phyloP scores from a whole-genome alignment of 2,888 invertebrate species.

The Hirtodrosophila histrioides region DNA sequence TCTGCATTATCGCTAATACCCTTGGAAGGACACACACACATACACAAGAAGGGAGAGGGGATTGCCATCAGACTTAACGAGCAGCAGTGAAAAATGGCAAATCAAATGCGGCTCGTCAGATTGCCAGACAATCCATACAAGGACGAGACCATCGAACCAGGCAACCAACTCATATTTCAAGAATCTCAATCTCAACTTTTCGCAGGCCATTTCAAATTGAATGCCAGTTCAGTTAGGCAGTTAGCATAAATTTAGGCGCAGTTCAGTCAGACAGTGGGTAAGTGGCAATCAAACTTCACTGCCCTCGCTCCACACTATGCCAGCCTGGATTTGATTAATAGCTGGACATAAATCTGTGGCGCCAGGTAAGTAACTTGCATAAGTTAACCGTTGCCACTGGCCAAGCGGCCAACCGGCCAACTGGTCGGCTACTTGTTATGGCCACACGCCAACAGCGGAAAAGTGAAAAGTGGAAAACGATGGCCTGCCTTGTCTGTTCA shows the following conservation, averaged over 20 bases:
- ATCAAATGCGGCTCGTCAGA: constrained; percentile 34
- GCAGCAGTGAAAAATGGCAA: constrained; percentile 37
- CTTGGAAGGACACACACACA: constrained; percentile 7
- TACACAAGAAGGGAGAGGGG: background rate
- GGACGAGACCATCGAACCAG: constrained; percentile 3
- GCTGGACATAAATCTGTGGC: constrained; percentile 62
- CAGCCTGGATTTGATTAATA: constrained; percentile 65
- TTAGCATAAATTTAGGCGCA: constrained; percentile 63
- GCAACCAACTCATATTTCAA: constrained; percentile 57
- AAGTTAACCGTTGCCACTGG: constrained; percentile 44
- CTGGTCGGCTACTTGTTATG: constrained; percentile 54
- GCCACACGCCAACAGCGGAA: constrained; percentile 46
- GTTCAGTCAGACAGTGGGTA: constrained; percentile 9
- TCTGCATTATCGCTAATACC: constrained; percentile 25
- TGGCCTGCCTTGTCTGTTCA: constrained; percentile 24
- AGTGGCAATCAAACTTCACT: constrained; percentile 61
- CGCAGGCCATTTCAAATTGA: constrained; percentile 73
- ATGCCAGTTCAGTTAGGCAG: constrained; percentile 57
- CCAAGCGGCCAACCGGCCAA: constrained; percentile 22
- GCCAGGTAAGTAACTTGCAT: constrained; percentile 74
- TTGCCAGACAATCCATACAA: constrained; percentile 16
- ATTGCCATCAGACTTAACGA: constrained; percentile 18
- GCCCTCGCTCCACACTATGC: constrained; percentile 5
- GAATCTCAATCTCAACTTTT: constrained; percentile 68
- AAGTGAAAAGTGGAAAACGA: background rate